Conservation (phyloP, 2,797 vertebrate genomes). For the Streptopelia turtur region DNA sequence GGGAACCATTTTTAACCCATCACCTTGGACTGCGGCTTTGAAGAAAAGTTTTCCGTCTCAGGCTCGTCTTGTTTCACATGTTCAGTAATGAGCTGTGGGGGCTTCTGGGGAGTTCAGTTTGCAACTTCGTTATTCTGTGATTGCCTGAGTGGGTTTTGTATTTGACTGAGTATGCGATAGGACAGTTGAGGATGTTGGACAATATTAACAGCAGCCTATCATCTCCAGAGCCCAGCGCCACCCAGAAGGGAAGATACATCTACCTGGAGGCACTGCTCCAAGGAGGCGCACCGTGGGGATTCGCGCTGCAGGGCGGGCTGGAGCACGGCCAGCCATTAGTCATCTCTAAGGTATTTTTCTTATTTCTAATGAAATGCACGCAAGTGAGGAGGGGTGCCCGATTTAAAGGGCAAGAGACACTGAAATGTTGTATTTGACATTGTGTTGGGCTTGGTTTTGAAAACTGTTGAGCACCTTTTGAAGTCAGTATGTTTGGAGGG, state of each 20-base stretch:
- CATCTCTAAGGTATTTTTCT: slow-evolving; percentile 92
- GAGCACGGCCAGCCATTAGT: slow-evolving; percentile 89
- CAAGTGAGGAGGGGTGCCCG: accelerated
- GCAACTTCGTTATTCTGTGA: not conserved
- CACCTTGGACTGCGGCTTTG: not conserved
- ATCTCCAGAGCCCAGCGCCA: slow-evolving; percentile 1
- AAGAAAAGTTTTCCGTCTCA: not conserved
- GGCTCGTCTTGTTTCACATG: not conserved
- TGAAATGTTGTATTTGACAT: not conserved
- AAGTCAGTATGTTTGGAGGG: not conserved
- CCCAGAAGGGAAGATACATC: slow-evolving; percentile 76
- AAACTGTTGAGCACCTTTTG: not conserved
- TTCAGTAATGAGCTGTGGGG: slow-evolving; percentile 1
- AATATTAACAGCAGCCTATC: slow-evolving; percentile 48
- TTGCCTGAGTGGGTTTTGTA: not conserved
- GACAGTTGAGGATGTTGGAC: slow-evolving; percentile 66
- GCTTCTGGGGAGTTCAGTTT: not conserved
- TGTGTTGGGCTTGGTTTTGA: not conserved
- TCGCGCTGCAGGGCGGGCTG: slow-evolving; percentile 92
- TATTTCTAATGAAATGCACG: not conserved
- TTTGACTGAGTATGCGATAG: slow-evolving; percentile 18
- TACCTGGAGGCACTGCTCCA: slow-evolving; percentile 87
- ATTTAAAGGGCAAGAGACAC: not conserved
- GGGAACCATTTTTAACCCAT: not conserved
- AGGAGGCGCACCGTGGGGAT: slow-evolving; percentile 95